Evolutionary conservation across 1,140 invertebrate genomes (phyloP), one percentile per base, ranked within the genome.

Genomic region (Paraescarpia echinospica): DNA sequence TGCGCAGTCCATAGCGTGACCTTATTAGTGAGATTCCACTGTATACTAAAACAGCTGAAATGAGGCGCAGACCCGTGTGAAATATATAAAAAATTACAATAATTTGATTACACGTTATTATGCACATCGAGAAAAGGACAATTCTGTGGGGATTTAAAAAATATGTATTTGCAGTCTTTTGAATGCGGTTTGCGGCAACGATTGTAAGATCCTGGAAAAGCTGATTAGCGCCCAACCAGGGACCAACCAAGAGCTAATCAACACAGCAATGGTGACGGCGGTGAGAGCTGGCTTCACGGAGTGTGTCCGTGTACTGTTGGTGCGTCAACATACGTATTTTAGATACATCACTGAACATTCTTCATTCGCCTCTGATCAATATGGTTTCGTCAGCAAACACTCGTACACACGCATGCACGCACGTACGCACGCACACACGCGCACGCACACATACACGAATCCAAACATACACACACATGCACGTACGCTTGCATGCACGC

Each of bases 401-500:
- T 41, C 4, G 4, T 4, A 77, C 59, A 22, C 14, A 27, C 22
- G 59, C 59, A 77, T 4, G 27, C 14, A 27, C 22, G 59, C 59
- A 77, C 14, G 27, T 77, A 4, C 59, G 4, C 41, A 41, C 59
- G 59, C 27, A 77, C 12, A 77, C 59, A 77, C 18, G 18, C 27
- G 27, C 59, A 41, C 27, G 12, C 27, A 77, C 27, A 77, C 27
- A 77, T 77, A 48, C 14, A 48, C 14, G 14, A 48, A 48, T 48
- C 5, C 14, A 48, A 8, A 48, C 14, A 48, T 27, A 77, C 59
- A 77, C 59, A 27, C 59, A 77, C 59, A 77, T 18, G 27, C 59
- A 77, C 59, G 18, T 18, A 27, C 59, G 18, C 59, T 88, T 34
- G 34, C 91, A 92, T 34, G 34, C 91, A 92, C 91, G 59, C 91